phyloP scores from a whole-genome alignment of 2,113 vertebrate species.

The Leucoraja erinaceus region DNA sequence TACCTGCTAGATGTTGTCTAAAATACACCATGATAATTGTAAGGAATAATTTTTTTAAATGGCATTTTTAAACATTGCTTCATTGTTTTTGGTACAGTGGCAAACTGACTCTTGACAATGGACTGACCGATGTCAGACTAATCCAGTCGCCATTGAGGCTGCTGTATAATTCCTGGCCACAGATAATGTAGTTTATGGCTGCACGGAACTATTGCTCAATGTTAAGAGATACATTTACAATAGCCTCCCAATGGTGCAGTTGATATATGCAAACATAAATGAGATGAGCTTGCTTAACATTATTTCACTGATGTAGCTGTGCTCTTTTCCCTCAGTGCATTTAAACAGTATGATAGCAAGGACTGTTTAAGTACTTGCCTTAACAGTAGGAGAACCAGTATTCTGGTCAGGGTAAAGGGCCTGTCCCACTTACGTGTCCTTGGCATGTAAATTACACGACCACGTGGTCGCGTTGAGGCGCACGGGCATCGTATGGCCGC shows the following conservation, averaged over 20 bases:
- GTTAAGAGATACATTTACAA: not conserved
- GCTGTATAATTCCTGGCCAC: not conserved
- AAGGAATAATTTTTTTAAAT: not conserved
- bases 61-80: not conserved
- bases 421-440: too few relatives aligned
- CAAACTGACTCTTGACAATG: not conserved
- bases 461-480: too few relatives aligned
- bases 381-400: not conserved
- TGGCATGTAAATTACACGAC: too few relatives aligned
- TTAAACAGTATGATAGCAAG: not conserved
- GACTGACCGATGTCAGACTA: not conserved
- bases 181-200: not conserved
- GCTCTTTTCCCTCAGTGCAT: not conserved
- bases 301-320: not conserved
- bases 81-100: not conserved
- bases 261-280: not conserved
- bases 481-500: too few relatives aligned
- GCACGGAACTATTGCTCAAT: not conserved
- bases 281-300: not conserved
- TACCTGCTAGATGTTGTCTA: not conserved
- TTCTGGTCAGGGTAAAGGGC: not conserved
- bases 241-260: not conserved
- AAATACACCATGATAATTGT: not conserved
- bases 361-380: not conserved
- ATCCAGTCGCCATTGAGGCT: not conserved